Evolutionary conservation across 1,140 invertebrate species (phyloP), one percentile per base, ranked within the genome.

Genomic region (Phymastichus coffea): DNA sequence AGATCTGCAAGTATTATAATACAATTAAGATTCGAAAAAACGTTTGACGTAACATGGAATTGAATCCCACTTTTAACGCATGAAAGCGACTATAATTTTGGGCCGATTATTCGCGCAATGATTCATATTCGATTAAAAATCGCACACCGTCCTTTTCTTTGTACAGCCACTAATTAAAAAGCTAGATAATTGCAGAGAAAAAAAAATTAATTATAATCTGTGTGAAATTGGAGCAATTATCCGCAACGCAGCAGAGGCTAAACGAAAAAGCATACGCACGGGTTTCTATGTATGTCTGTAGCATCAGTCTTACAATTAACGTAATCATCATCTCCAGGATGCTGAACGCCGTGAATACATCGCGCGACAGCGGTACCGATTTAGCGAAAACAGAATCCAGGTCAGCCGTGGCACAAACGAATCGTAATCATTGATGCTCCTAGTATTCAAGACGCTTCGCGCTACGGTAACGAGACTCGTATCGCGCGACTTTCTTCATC

Each of bases 391-490:
- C 53, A 64, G 57, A 51, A 66, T 65, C 25, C 63, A 44, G 60
- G 61, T 69, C 61, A 44, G n/a, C 35, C 25, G 44, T 26, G 33
- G 7, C 19, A 43, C 6, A 10, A 33, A 17, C 41, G 52, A 52
- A 62, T 60, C 48, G 57, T 57, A 51, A 68, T 69, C 51, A 58
- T 57, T 44, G 51, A 49, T 64, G 63, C 41, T 53, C 51, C 60
- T 68, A 66, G 62, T 63, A 64, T 66, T 63, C 4, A 55, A 44
- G 14, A 23, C 23, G 25, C n/a, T 22, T n/a, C n/a, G n/a, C n/a
- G n/a, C n/a, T n/a, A n/a, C n/a, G n/a, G n/a, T n/a, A n/a, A n/a
- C n/a, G n/a, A n/a, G n/a, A 28, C 7, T 2, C n/a, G 9, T 1
- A 25, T 41, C 43, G n/a, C 15, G 26, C 20, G 33, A 57, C 56